phyloP scores from a whole-genome alignment of 2,888 invertebrate genomes.

The Parnassius smintheus region DNA sequence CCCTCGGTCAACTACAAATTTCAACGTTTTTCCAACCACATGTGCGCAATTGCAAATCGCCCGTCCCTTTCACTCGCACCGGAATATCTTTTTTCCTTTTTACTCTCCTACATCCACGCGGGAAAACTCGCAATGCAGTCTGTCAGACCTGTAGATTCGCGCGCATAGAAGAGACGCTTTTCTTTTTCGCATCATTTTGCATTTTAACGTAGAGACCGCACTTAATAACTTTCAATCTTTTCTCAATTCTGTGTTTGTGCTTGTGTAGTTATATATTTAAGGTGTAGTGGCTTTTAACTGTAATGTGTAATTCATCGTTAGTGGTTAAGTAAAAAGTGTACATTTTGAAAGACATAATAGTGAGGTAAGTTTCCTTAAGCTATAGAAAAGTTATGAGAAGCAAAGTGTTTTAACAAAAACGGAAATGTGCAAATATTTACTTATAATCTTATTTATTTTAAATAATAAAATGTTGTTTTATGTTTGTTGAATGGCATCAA shows the following conservation, averaged over 20 bases:
- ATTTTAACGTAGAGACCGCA: constrained; percentile 29
- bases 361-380: constrained; percentile 53
- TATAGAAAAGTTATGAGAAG: no score
- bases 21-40: constrained; percentile 50
- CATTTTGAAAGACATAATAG: constrained; percentile 63
- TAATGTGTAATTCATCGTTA: constrained; percentile 36
- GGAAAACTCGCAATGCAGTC: constrained; percentile 62
- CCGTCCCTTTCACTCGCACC: constrained; percentile 42
- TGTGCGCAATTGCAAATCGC: constrained; percentile 36
- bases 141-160: constrained; percentile 71
- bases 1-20: constrained; percentile 36
- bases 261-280: constrained; percentile 30
- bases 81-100: constrained; percentile 36
- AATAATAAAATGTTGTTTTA: no score
- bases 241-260: constrained; percentile 27
- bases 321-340: constrained; percentile 45
- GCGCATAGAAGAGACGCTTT: constrained; percentile 58
- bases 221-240: constrained; percentile 34
- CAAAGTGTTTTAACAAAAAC: no score
- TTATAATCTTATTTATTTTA: no score
- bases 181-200: constrained; percentile 39
- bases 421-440: no score
- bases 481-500: no score
- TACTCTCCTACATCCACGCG: constrained; percentile 48
- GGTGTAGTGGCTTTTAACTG: constrained; percentile 29